phyloP scores from a whole-genome alignment of 2,888 invertebrate species.

The Tillus elongatus region DNA sequence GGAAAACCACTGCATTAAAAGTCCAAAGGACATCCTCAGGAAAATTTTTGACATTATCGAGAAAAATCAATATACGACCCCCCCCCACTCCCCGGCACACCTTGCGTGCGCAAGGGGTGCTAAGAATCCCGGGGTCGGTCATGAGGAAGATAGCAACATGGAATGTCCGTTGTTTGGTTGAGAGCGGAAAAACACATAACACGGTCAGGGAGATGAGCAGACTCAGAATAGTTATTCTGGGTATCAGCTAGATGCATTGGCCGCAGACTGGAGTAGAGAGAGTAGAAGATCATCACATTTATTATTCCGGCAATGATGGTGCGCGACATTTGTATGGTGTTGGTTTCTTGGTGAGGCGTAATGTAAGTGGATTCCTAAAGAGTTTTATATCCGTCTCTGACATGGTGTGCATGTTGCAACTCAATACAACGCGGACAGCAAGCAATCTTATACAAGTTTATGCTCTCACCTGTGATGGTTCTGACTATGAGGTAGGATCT shows the following conservation, averaged over 20 bases:
- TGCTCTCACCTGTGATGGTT: conserved; percentile 2
- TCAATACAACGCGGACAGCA: conserved; percentile 1
- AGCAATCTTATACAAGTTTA: conserved; percentile 1
- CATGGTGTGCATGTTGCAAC: conserved; percentile 2
- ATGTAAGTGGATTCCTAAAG: background rate
- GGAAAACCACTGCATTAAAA: conserved; percentile 3
- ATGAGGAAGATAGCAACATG: conserved; percentile 2
- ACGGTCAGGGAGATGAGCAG: conserved; percentile 2
- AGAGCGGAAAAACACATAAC: conserved; percentile 3
- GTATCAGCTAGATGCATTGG: conserved; percentile 1
- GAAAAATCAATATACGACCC: background rate
- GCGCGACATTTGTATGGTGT: conserved; percentile 1
- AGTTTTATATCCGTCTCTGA: background rate
- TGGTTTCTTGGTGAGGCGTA: conserved; percentile 2
- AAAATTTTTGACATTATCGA: background rate
- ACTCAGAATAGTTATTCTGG: conserved; percentile 2
- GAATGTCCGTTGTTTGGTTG: background rate
- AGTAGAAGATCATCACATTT: conserved; percentile 3
- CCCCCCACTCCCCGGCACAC: background rate
- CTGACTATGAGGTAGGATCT: conserved; percentile 2
- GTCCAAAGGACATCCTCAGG: conserved; percentile 1
- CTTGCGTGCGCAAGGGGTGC: background rate
- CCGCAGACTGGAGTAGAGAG: conserved; percentile 1
- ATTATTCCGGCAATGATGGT: conserved; percentile 4
- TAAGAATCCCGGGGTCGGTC: conserved; percentile 2